Evolutionary conservation across 2,113 vertebrate species (phyloP).

Genomic region (Protobothrops mucrosquamatus): DNA sequence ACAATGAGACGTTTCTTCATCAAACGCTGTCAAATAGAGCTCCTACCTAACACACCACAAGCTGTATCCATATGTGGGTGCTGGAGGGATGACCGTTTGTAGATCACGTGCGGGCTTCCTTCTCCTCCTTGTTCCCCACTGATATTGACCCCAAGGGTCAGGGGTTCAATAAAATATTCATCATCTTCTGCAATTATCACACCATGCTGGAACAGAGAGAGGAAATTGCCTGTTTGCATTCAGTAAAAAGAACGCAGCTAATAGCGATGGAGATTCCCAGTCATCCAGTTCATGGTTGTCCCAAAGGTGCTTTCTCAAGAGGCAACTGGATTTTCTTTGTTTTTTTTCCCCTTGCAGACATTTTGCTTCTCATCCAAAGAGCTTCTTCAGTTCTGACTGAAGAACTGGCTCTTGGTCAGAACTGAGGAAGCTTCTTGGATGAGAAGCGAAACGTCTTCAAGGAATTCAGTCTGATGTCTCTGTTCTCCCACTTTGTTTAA

Average conservation of each 20-base stretch:
- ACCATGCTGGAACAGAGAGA: conserved; percentile 80
- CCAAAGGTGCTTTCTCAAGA: neutral
- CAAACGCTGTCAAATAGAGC: neutral
- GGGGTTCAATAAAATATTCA: conserved; percentile 95
- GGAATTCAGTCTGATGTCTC: neutral
- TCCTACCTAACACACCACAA: conserved; percentile 91
- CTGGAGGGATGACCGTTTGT: conserved; percentile 93
- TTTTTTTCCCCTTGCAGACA: neutral
- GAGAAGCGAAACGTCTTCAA: too few relatives aligned
- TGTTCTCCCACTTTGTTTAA: neutral
- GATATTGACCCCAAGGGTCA: conserved; percentile 77
- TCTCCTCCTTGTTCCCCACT: conserved; percentile 71
- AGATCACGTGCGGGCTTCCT: conserved; percentile 93
- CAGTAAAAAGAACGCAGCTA: neutral
- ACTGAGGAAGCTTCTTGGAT: too few relatives aligned
- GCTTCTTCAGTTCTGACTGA: neutral
- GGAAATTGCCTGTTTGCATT: neutral
- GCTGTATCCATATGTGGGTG: conserved; percentile 94
- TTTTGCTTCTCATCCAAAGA: neutral
- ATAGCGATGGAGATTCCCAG: neutral
- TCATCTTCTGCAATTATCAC: conserved; percentile 93
- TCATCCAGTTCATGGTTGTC: neutral
- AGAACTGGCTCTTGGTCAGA: too few relatives aligned
- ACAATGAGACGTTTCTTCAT: neutral
- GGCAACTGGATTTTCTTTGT: neutral